Evolutionary conservation across 2,888 invertebrate species (phyloP).

Genomic region (Parthenolecanium corni): DNA sequence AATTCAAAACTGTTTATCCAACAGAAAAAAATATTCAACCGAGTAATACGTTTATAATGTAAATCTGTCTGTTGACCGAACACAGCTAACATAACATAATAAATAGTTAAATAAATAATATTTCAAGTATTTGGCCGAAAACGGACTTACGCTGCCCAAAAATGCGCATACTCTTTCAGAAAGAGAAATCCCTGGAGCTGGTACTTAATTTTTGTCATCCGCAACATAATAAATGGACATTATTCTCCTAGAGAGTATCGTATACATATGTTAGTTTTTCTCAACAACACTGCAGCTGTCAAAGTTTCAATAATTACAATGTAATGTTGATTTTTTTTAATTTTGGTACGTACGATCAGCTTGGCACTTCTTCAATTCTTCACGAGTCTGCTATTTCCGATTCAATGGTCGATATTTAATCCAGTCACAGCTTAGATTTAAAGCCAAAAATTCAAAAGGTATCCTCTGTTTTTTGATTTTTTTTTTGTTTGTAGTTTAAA

Average conservation of each 20-base stretch:
- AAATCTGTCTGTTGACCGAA: no score
- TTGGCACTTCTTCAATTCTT: not conserved
- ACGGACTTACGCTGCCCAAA: constrained; percentile 26
- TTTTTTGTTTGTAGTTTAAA: no score
- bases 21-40: no score
- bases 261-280: constrained; percentile 23
- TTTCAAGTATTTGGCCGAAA: constrained; percentile 23
- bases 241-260: constrained; percentile 27
- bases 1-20: no score
- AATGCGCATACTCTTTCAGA: constrained; percentile 20
- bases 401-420: no score
- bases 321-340: constrained; percentile 13
- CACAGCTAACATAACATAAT: not conserved
- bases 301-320: constrained; percentile 27
- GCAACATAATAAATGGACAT: constrained; percentile 25
- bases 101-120: constrained; percentile 1
- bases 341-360: constrained; percentile 26
- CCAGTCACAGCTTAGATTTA: not conserved
- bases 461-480: no score
- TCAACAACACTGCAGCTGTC: constrained; percentile 19
- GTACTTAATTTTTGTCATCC: constrained; percentile 23
- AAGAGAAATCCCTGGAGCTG: constrained; percentile 17
- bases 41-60: no score
- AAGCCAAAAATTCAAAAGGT: not conserved
- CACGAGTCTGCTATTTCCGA: not conserved